These are phyloP conservation scores for Hirtodrosophila cameraria DNA, from an alignment of 2,888 invertebrate species.

Conservation along the genomic window DNA sequence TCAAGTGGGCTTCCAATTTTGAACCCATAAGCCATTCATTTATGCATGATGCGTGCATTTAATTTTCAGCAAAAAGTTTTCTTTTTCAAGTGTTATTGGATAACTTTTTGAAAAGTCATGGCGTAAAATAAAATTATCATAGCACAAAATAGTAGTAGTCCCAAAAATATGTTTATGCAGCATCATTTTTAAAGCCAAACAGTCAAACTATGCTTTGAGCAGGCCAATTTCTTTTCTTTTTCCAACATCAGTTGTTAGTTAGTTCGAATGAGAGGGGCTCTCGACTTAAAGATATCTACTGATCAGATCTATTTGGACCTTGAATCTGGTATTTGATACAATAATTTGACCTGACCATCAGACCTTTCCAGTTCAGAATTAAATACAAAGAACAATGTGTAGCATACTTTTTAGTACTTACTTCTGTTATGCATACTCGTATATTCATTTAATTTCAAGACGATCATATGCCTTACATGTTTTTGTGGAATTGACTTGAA, in stretches of 20 bases:
- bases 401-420: too few relatives aligned
- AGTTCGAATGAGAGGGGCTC: neutral
- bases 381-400: too few relatives aligned
- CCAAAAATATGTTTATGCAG: slow-evolving; percentile 37
- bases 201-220: neutral
- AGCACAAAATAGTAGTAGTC: slow-evolving; percentile 12
- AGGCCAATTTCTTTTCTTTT: neutral
- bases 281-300: too few relatives aligned
- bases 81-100: slow-evolving; percentile 60
- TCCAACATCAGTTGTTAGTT: neutral
- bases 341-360: too few relatives aligned
- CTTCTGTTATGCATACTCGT: too few relatives aligned
- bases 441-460: too few relatives aligned
- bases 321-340: too few relatives aligned
- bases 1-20: slow-evolving; percentile 44
- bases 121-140: slow-evolving; percentile 61
- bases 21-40: slow-evolving; percentile 47
- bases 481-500: too few relatives aligned
- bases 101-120: slow-evolving; percentile 62
- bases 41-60: slow-evolving; percentile 59
- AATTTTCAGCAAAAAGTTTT: slow-evolving; percentile 59
- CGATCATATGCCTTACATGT: too few relatives aligned
- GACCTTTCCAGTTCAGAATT: too few relatives aligned
- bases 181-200: slow-evolving; percentile 34
- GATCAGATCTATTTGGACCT: too few relatives aligned